phyloP scores from a whole-genome alignment of 64 coral and sea anemone species.

The Acropora tenuis region DNA sequence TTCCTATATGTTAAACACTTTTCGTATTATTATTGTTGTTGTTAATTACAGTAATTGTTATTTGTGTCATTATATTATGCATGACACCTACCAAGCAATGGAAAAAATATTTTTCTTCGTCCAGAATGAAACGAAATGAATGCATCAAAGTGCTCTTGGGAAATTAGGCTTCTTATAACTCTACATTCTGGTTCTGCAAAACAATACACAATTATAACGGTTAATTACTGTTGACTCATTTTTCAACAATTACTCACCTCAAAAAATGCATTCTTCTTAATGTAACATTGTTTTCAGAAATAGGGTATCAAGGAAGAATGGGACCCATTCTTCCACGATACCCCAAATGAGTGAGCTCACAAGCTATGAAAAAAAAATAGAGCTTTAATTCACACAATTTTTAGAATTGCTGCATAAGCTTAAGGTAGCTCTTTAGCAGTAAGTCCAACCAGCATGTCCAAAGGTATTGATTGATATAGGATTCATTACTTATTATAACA shows the following conservation, averaged over 20 bases:
- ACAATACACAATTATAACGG: neutral
- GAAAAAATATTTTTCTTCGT: slow-evolving; percentile 70
- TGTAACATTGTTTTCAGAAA: too few species aligned
- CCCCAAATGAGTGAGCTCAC: too few species aligned
- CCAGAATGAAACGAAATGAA: slow-evolving; percentile 88
- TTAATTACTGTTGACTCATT: neutral
- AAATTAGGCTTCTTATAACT: slow-evolving; percentile 69
- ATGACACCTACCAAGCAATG: neutral
- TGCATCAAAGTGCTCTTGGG: slow-evolving; percentile 66
- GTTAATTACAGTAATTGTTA: too few species aligned
- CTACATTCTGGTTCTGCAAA: slow-evolving; percentile 87
- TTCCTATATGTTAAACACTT: too few species aligned
- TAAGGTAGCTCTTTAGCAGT: neutral
- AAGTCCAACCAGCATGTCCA: neutral
- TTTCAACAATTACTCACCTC: neutral
- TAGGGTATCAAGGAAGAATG: too few species aligned
- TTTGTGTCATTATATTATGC: too few species aligned
- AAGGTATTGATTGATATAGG: neutral
- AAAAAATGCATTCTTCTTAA: too few species aligned
- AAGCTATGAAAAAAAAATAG: too few species aligned
- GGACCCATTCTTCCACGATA: too few species aligned
- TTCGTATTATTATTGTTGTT: too few species aligned
- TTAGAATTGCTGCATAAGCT: neutral
- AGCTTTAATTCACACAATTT: neutral
- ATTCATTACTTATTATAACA: neutral